phyloP scores from a whole-genome alignment of 2,888 invertebrate species.

The Melanostoma mellinum region DNA sequence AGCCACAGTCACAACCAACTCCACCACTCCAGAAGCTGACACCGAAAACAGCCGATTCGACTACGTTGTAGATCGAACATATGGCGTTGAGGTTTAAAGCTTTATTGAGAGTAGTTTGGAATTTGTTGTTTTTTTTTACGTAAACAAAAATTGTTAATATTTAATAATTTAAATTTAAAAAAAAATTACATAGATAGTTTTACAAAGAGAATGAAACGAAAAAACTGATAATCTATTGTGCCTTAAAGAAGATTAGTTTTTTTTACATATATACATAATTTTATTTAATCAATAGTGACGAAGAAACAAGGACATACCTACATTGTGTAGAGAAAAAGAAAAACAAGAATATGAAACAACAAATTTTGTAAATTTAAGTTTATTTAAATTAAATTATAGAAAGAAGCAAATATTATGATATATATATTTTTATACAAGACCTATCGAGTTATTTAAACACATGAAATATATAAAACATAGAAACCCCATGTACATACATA shows the following conservation, averaged over 20 bases:
- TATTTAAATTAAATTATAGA: constrained; percentile 76
- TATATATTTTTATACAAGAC: constrained; percentile 75
- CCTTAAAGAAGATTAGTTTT: constrained; percentile 68
- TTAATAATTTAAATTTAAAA: constrained; percentile 47
- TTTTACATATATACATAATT: not conserved
- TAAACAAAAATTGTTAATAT: constrained; percentile 63
- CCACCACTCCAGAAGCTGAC: constrained; percentile 64
- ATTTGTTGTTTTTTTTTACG: constrained; percentile 40
- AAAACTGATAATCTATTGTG: constrained; percentile 68
- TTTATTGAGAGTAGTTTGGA: constrained; percentile 14
- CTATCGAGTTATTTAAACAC: constrained; percentile 67
- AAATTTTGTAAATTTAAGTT: constrained; percentile 76
- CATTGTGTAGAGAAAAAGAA: constrained; percentile 18
- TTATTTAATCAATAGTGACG: constrained; percentile 10
- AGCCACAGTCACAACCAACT: constrained; percentile 16
- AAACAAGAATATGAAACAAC: constrained; percentile 36
- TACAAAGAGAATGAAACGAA: constrained; percentile 38
- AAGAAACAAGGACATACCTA: constrained; percentile 33
- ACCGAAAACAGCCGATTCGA: constrained; percentile 85
- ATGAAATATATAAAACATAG: constrained; percentile 19
- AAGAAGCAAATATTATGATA: constrained; percentile 70
- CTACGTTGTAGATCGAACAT: constrained; percentile 91
- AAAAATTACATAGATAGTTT: constrained; percentile 41
- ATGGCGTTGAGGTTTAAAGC: constrained; percentile 91
- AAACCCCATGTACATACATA: constrained; percentile 26